A percentile compares a stretch with the other conserved stretches of the same genome.
Evolutionary conservation across 2,113 vertebrate species (phyloP).

Genomic region (Psephotus haematonotus): DNA sequence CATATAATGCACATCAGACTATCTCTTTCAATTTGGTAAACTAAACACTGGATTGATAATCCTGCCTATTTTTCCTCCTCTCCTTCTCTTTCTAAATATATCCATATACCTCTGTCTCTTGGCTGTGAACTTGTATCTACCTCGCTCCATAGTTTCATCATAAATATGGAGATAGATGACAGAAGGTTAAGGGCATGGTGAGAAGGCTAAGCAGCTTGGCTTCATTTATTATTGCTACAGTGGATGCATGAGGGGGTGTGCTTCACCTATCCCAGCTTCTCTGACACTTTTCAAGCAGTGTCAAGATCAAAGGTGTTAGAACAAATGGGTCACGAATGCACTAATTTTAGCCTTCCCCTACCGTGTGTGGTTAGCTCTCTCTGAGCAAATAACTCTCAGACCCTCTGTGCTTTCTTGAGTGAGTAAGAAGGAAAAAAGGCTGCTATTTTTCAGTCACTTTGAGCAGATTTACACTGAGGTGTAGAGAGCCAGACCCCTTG

Average conservation of each 20-base stretch:
- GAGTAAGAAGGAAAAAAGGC: neutral
- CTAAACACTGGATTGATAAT: conserved; percentile 44
- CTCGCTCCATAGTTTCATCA: conserved; percentile 41
- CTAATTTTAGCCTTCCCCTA: neutral
- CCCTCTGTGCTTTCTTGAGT: neutral
- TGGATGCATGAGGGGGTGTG: neutral
- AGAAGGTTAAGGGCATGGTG: conserved; percentile 37
- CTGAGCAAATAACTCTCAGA: neutral
- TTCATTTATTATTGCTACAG: conserved; percentile 34
- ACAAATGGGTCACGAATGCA: neutral
- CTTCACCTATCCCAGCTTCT: conserved; percentile 11
- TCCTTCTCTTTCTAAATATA: conserved; percentile 60
- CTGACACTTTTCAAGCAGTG: neutral
- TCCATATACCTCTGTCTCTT: conserved; percentile 1
- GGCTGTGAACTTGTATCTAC: neutral
- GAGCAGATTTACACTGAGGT: neutral
- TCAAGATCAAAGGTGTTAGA: conserved; percentile 38
- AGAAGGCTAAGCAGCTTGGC: neutral
- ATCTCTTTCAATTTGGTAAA: conserved; percentile 53
- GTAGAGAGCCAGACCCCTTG: neutral
- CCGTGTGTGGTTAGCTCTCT: neutral
- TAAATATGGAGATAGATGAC: conserved; percentile 56
- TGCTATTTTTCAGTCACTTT: neutral
- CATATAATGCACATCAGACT: conserved; percentile 15
- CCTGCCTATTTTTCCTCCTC: neutral